Conservation (phyloP, 2,888 invertebrate species). For the Chalcosyrphus nemorum region DNA sequence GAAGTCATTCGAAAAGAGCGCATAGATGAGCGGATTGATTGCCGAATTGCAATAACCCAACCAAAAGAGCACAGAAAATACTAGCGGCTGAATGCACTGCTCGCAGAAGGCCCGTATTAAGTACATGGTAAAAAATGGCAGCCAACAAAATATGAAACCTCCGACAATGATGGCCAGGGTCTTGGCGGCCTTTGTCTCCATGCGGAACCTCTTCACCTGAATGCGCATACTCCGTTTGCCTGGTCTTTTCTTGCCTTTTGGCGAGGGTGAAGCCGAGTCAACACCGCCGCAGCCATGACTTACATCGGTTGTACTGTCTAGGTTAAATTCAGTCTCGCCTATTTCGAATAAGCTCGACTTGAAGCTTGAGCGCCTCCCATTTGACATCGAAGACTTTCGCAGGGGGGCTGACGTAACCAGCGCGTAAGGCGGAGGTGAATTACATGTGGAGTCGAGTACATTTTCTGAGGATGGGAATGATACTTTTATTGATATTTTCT, state of each 20-base stretch:
- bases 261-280: slow-evolving; percentile 67
- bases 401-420: slow-evolving; percentile 74
- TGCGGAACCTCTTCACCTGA: slow-evolving; percentile 94
- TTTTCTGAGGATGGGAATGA: slow-evolving; percentile 92
- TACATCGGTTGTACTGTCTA: slow-evolving; percentile 74
- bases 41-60: slow-evolving; percentile 98
- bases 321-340: slow-evolving; percentile 80
- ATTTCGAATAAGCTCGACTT: slow-evolving; percentile 80
- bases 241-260: slow-evolving; percentile 85
- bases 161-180: slow-evolving; percentile 98
- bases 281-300: slow-evolving; percentile 21
- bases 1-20: slow-evolving; percentile 96
- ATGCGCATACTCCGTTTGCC: slow-evolving; percentile 94
- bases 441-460: slow-evolving; percentile 79
- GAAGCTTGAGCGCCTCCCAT: slow-evolving; percentile 78
- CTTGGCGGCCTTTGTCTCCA: slow-evolving; percentile 98
- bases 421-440: slow-evolving; percentile 78
- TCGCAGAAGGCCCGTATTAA: slow-evolving; percentile 94
- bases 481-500: slow-evolving; percentile 91
- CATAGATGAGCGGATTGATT: slow-evolving; percentile 97
- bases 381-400: slow-evolving; percentile 75
- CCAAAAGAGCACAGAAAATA: slow-evolving; percentile 97
- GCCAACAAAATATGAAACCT: slow-evolving; percentile 98
- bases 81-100: slow-evolving; percentile 91
- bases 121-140: slow-evolving; percentile 98